Evolutionary conservation across 2,113 vertebrate genomes (phyloP).

Genomic region (Spea bombifrons): DNA sequence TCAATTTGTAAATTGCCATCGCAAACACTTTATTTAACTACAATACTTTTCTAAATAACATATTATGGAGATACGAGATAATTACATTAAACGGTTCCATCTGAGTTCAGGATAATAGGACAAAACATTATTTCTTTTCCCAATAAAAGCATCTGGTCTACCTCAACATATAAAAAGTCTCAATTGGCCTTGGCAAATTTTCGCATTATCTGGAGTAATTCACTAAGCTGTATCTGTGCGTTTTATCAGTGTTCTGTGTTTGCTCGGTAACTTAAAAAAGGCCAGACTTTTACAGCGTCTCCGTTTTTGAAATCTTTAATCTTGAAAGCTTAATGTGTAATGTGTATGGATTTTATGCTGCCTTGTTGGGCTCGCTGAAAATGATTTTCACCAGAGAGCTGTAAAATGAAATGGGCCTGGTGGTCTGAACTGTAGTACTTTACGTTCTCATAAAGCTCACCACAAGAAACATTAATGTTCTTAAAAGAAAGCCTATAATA

Average conservation of each 20-base stretch:
- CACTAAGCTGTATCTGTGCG: constrained; percentile 53
- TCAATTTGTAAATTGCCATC: constrained; percentile 29
- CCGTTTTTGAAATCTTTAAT: constrained; percentile 59
- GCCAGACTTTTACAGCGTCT: constrained; percentile 50
- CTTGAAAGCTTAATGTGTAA: constrained; percentile 60
- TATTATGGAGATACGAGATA: constrained; percentile 27
- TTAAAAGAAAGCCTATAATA: constrained; percentile 45
- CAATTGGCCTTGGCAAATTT: constrained; percentile 63
- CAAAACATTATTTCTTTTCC: constrained; percentile 12
- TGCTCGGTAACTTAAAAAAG: constrained; percentile 53
- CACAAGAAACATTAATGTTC: constrained; percentile 52
- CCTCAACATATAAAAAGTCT: constrained; percentile 56
- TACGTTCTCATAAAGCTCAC: constrained; percentile 54
- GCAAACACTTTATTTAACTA: constrained; percentile 44
- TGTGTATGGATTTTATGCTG: constrained; percentile 62
- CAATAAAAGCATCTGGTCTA: constrained; percentile 56
- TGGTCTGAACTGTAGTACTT: constrained; percentile 57
- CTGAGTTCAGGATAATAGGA: constrained; percentile 21
- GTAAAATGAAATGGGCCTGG: constrained; percentile 58
- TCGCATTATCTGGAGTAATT: constrained; percentile 59
- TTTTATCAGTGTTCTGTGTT: constrained; percentile 58
- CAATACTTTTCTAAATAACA: constrained; percentile 32
- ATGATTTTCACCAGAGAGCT: constrained; percentile 64
- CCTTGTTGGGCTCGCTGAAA: constrained; percentile 60
- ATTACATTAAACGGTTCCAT: constrained; percentile 26